Percentiles rank a stretch among this genome's conserved stretches.
Conservation (phyloP, 2,888 invertebrate genomes). For the Amphipyra berbera region DNA sequence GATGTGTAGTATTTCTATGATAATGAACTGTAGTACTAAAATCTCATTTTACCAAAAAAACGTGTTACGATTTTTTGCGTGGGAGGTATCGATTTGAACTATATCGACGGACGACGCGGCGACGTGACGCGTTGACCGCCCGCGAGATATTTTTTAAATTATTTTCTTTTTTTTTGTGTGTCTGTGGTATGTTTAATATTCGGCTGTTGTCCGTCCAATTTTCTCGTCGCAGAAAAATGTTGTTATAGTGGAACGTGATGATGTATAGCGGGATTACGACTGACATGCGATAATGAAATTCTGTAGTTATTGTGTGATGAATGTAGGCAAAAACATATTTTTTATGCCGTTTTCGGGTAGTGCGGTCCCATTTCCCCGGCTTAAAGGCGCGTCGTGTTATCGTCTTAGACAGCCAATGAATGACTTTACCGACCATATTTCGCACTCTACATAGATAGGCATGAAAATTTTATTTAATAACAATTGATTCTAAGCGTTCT, state of each 20-base stretch:
- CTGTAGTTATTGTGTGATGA: slow-evolving; percentile 15
- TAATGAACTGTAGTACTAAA: too few species aligned
- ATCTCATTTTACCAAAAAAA: neutral
- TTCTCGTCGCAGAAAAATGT: slow-evolving; percentile 28
- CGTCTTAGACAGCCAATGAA: neutral
- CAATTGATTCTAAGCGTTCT: too few species aligned
- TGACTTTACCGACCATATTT: neutral
- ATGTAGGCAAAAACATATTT: slow-evolving; percentile 6
- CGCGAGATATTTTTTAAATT: slow-evolving; percentile 1
- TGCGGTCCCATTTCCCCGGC: neutral
- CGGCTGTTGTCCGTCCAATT: slow-evolving; percentile 43
- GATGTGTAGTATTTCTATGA: too few species aligned
- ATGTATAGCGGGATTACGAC: slow-evolving; percentile 24
- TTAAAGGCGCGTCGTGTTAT: neutral
- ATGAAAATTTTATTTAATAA: too few species aligned
- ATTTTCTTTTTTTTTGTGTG: slow-evolving; percentile 11
- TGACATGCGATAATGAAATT: slow-evolving; percentile 13
- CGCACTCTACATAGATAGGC: too few species aligned
- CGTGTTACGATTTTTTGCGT: too few species aligned
- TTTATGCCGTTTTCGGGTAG: neutral
- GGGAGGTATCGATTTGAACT: slow-evolving; percentile 50
- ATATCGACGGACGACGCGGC: slow-evolving; percentile 23
- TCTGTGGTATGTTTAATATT: slow-evolving; percentile 45
- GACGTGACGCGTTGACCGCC: slow-evolving; percentile 11
- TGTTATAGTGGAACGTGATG: slow-evolving; percentile 29